These are phyloP conservation scores for Apogon hyalosoma DNA, from an alignment of 2,797 vertebrate genomes.

Conservation along the genomic window DNA sequence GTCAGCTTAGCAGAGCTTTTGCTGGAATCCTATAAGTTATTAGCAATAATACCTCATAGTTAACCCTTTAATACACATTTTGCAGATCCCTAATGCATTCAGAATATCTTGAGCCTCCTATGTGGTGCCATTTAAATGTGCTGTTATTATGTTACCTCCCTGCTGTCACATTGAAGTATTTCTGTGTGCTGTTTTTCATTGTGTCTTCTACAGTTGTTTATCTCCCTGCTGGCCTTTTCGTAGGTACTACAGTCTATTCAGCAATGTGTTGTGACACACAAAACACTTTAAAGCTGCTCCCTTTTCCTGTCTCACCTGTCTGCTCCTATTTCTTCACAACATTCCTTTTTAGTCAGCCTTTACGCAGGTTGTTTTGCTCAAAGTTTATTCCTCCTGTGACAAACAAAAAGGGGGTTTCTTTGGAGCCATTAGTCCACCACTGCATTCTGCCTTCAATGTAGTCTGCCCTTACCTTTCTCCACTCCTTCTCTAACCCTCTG, in stretches of 20 bases:
- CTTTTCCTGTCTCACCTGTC: conserved; percentile 36
- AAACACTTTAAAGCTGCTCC: conserved; percentile 39
- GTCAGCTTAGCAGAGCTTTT: conserved; percentile 27
- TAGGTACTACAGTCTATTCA: conserved; percentile 7
- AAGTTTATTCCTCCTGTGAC: conserved; percentile 24
- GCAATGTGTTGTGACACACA: conserved; percentile 51
- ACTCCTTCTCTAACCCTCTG: conserved; percentile 30
- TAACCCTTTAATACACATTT: conserved; percentile 20
- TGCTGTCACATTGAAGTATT: conserved; percentile 34
- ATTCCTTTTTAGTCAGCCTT: conserved; percentile 22
- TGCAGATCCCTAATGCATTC: conserved; percentile 4
- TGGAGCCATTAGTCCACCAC: conserved; percentile 32
- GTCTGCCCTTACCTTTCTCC: conserved; percentile 29
- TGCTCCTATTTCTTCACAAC: conserved; percentile 34
- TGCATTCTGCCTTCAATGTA: conserved; percentile 24
- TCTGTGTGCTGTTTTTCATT: conserved; percentile 18
- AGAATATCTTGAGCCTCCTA: background rate
- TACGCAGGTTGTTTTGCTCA: conserved; percentile 12
- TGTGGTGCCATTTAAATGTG: conserved; percentile 21
- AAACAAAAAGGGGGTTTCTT: conserved; percentile 20
- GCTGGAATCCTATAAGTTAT: conserved; percentile 30
- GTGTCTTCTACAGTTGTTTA: conserved; percentile 43
- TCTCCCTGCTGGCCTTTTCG: conserved; percentile 50
- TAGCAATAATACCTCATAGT: conserved; percentile 18
- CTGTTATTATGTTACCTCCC: conserved; percentile 8